Conservation (phyloP, 2,888 invertebrate genomes). For the Orchesellides sinensis region DNA sequence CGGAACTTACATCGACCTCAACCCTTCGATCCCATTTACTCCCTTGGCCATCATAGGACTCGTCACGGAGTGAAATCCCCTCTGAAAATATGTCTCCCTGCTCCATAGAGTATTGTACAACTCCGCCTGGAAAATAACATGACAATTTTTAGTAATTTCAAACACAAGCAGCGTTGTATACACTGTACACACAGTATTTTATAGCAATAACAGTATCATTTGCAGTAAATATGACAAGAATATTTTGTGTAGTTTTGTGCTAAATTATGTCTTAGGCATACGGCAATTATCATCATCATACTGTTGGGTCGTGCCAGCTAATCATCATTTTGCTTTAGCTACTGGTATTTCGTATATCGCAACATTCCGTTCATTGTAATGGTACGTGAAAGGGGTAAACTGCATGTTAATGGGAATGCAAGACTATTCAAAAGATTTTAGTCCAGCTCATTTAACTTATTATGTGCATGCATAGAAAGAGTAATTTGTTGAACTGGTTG, state of each 20-base stretch:
- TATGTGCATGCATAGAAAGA: too few relatives aligned
- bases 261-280: not conserved
- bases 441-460: too few relatives aligned
- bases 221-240: too few relatives aligned
- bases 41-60: constrained; percentile 72
- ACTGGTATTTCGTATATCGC: too few relatives aligned
- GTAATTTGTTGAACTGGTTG: too few relatives aligned
- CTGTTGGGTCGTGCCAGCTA: not conserved
- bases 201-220: not conserved
- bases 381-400: too few relatives aligned
- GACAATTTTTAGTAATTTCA: not conserved
- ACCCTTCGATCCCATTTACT: constrained; percentile 72
- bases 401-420: too few relatives aligned
- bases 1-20: constrained; percentile 11
- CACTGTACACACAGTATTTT: not conserved
- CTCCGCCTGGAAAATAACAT: constrained; percentile 52
- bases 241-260: too few relatives aligned
- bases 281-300: constrained; percentile 3
- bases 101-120: constrained; percentile 67
- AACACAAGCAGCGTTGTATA: too few relatives aligned
- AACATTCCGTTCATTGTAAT: too few relatives aligned
- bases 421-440: too few relatives aligned
- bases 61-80: constrained; percentile 72
- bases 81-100: constrained; percentile 73
- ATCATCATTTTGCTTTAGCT: constrained; percentile 6